Conservation (phyloP, 30 jellyfish, hydroid and myxozoan genomes). For the Aurelia aurita complex sp. Pacific region DNA sequence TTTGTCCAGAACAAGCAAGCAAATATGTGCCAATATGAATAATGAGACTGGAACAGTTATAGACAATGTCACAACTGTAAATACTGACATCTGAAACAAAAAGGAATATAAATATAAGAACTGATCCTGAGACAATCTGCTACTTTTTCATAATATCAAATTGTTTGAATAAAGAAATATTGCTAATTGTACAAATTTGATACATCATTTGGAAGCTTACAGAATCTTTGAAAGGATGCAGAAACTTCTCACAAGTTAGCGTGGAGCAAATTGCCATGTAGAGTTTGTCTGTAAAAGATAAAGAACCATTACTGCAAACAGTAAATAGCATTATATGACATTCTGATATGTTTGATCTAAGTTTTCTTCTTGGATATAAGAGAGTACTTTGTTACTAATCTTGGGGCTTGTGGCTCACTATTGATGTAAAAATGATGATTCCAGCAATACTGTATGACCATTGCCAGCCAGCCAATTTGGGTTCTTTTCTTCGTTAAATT, state of each 20-base stretch:
- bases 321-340: too few species aligned
- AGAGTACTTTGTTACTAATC: too few species aligned
- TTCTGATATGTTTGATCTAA: background rate
- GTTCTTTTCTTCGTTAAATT: too few species aligned
- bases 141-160: too few species aligned
- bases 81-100: slow-evolving; percentile 30
- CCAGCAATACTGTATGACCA: too few species aligned
- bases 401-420: too few species aligned
- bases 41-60: slow-evolving; percentile 37
- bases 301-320: background rate
- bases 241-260: slow-evolving; percentile 70
- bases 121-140: too few species aligned
- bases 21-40: slow-evolving; percentile 13
- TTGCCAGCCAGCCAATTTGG: too few species aligned
- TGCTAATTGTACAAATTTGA: too few species aligned
- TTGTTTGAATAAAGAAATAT: too few species aligned
- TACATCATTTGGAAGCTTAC: slow-evolving; percentile 29
- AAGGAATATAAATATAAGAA: background rate
- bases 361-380: too few species aligned
- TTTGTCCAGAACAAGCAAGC: slow-evolving; percentile 8
- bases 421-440: too few species aligned
- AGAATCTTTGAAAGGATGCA: slow-evolving; percentile 71
- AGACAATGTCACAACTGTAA: slow-evolving; percentile 46
- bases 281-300: slow-evolving; percentile 40
- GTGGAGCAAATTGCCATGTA: slow-evolving; percentile 74